Percentiles rank a stretch among this genome's conserved stretches.
Evolutionary conservation across 2,797 vertebrate species (phyloP).

Genomic region (Fringilla coelebs): DNA sequence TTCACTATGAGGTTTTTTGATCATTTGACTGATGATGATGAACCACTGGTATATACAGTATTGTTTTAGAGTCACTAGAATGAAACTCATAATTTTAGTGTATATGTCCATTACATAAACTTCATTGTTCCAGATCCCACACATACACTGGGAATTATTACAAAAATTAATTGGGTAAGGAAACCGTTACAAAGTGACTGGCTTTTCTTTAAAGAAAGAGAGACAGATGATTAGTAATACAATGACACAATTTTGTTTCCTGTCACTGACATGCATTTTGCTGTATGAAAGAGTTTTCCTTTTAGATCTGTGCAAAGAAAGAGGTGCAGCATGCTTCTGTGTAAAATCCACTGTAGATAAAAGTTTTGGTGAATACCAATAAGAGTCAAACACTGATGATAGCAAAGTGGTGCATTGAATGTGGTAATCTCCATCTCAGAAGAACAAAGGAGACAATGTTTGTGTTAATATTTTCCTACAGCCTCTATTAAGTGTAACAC

Average conservation of each 20-base stretch:
- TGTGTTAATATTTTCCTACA: background rate
- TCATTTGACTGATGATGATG: background rate
- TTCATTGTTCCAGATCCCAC: background rate
- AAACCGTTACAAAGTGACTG: background rate
- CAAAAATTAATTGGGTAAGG: background rate
- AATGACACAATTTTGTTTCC: background rate
- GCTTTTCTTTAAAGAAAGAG: background rate
- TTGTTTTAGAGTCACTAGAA: background rate
- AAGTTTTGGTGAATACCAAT: background rate
- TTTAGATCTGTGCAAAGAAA: background rate
- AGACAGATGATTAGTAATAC: rapidly evolving
- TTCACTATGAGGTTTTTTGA: background rate
- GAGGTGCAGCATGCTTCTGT: background rate
- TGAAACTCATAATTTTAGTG: background rate
- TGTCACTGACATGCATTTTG: background rate
- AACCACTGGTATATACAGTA: background rate
- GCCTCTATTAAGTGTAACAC: background rate
- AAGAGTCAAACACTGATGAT: background rate
- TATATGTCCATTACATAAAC: background rate
- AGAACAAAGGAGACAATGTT: background rate
- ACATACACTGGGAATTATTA: background rate
- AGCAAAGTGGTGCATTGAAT: background rate
- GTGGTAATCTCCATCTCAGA: background rate
- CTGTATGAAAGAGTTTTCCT: background rate
- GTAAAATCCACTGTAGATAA: background rate